Conservation (phyloP, 1,140 invertebrate species). For the Euwallacea fornicatus region DNA sequence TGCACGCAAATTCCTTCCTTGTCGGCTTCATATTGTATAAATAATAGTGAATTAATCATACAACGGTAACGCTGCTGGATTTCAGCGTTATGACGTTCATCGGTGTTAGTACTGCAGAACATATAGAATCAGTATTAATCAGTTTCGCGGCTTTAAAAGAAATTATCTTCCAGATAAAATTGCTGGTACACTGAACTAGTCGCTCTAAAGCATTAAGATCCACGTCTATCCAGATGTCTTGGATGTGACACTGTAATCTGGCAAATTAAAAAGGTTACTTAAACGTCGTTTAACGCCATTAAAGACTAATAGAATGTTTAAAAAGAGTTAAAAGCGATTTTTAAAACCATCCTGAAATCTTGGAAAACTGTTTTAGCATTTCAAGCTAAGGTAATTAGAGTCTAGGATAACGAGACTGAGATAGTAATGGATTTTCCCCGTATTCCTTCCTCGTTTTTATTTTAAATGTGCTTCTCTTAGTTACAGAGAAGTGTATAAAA, state of each 20-base stretch:
- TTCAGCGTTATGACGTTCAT: no score
- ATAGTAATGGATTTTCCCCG: conserved; percentile 6
- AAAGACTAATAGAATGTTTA: conserved; percentile 4
- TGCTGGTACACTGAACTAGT: no score
- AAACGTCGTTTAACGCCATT: not conserved
- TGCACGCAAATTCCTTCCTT: no score
- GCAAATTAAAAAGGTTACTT: not conserved
- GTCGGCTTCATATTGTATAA: no score
- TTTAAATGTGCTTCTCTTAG: not conserved
- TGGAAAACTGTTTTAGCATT: conserved; percentile 15
- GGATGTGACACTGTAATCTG: not conserved
- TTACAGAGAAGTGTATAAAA: not conserved
- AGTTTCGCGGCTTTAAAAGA: no score
- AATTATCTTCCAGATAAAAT: no score
- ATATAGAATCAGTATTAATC: no score
- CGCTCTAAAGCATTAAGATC: no score
- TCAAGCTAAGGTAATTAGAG: conserved; percentile 15
- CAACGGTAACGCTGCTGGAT: no score
- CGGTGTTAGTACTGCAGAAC: no score
- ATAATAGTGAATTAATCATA: no score
- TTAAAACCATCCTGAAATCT: conserved; percentile 13
- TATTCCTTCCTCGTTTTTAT: conserved; percentile 4
- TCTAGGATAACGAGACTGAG: conserved; percentile 12
- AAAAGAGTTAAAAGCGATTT: conserved; percentile 9
- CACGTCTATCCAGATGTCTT: no score